Conservation (phyloP, 2,797 vertebrate genomes). For the Corythornis leucogaster region DNA sequence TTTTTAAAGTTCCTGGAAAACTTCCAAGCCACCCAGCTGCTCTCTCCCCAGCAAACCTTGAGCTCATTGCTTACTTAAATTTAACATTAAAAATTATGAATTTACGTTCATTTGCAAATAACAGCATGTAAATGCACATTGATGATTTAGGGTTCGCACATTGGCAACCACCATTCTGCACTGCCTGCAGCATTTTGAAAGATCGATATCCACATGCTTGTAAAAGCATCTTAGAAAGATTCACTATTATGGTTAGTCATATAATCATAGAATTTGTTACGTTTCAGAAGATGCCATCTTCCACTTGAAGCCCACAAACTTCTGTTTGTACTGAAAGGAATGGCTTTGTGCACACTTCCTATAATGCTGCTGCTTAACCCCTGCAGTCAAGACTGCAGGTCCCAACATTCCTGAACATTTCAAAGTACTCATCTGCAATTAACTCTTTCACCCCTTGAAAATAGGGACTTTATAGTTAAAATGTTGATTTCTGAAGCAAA, state of each 20-base stretch:
- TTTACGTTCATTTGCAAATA: neutral
- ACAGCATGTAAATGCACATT: neutral
- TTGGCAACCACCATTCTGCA: neutral
- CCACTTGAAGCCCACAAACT: neutral
- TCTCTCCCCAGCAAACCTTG: neutral
- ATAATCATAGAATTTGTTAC: neutral
- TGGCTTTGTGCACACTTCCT: no score
- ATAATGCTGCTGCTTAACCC: neutral
- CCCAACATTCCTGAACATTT: neutral
- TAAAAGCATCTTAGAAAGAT: neutral
- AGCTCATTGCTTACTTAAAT: neutral
- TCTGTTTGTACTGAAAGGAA: rapidly evolving
- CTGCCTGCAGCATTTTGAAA: neutral
- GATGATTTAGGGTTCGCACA: neutral
- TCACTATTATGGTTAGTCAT: neutral
- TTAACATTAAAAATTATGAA: neutral
- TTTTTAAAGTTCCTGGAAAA: neutral
- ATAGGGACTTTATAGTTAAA: neutral
- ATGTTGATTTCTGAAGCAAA: neutral
- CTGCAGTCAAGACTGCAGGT: neutral
- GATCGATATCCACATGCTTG: neutral
- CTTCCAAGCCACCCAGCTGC: neutral
- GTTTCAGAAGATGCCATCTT: neutral
- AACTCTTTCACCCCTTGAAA: neutral
- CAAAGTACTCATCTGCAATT: neutral